phyloP scores from a whole-genome alignment of 2,113 vertebrate species.

The Arenaria interpres region DNA sequence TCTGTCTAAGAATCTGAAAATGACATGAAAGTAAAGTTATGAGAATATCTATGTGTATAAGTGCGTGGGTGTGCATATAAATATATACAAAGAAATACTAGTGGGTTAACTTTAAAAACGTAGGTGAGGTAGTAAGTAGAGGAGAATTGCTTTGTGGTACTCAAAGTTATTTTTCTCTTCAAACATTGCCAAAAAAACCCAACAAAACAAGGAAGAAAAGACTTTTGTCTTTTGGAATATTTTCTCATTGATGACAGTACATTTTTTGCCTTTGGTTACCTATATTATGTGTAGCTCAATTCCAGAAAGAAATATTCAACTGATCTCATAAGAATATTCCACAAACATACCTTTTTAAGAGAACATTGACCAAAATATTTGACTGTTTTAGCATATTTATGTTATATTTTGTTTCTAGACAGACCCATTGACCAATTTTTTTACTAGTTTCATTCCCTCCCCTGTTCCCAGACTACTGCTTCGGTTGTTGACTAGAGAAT shows the following conservation, averaged over 20 bases:
- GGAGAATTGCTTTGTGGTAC: not conserved
- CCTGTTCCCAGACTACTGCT: not conserved
- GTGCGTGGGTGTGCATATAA: not conserved
- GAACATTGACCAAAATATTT: not conserved
- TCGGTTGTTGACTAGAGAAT: not conserved
- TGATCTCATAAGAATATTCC: not conserved
- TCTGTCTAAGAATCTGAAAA: not conserved
- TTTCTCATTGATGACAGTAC: not conserved
- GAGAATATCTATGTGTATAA: not conserved
- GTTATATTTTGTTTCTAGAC: not conserved
- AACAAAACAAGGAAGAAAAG: not conserved
- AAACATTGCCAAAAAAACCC: not conserved
- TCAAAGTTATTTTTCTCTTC: not conserved
- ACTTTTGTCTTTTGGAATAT: not conserved
- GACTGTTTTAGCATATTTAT: not conserved
- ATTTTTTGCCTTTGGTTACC: not conserved
- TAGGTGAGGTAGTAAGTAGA: accelerated
- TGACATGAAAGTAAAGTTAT: not conserved
- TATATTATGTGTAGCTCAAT: not conserved
- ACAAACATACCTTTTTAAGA: not conserved
- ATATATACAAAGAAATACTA: not conserved
- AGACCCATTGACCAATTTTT: not conserved
- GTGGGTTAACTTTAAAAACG: not conserved
- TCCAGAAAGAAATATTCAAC: not conserved
- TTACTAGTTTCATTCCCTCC: not conserved